Conservation (phyloP, 2,888 invertebrate species). For the Dryobota labecula region DNA sequence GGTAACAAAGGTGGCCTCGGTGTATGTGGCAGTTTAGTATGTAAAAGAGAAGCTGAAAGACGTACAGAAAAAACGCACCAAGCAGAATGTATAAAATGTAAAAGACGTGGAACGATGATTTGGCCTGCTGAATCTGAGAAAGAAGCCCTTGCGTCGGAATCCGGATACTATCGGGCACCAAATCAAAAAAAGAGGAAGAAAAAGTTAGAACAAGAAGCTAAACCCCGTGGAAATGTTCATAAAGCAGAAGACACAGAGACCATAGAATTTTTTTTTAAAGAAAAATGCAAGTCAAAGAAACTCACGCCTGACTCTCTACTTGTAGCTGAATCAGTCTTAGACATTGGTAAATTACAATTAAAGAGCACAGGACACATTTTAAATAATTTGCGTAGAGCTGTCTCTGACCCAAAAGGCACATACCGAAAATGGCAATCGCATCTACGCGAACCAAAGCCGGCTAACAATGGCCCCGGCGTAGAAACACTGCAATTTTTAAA, state of each 20-base stretch:
- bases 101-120: constrained; percentile 18
- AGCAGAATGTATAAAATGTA: neutral
- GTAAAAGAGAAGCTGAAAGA: constrained; percentile 22
- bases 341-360: constrained; percentile 53
- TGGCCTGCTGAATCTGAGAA: constrained; percentile 1
- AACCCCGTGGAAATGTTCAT: constrained; percentile 39
- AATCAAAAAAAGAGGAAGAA: constrained; percentile 31
- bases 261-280: constrained; percentile 39
- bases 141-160: constrained; percentile 13
- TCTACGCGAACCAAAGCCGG: constrained; percentile 56
- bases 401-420: constrained; percentile 63
- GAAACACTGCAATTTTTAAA: constrained; percentile 64
- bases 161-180: neutral
- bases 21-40: constrained; percentile 11
- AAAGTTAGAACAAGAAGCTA: constrained; percentile 19
- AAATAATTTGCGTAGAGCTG: constrained; percentile 56
- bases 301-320: constrained; percentile 55
- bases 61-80: neutral
- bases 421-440: constrained; percentile 46
- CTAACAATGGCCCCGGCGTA: constrained; percentile 56
- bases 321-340: constrained; percentile 63
- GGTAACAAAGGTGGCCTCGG: neutral
- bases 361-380: constrained; percentile 29
- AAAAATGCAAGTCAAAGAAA: constrained; percentile 53
- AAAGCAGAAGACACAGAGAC: constrained; percentile 49